Base-by-base conservation (phyloP, 2,113 vertebrate species). In the Siniperca chuatsi region DNA sequence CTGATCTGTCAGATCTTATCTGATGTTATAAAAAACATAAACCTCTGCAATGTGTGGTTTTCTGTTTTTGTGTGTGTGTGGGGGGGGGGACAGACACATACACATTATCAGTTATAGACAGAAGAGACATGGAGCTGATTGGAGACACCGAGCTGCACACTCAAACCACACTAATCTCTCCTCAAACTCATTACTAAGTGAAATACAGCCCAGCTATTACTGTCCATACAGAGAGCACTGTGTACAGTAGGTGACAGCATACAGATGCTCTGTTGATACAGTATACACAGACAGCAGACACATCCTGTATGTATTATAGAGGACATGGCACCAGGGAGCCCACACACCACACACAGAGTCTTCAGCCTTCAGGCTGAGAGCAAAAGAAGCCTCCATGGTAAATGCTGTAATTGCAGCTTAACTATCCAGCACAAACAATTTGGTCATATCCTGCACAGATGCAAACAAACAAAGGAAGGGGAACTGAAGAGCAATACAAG, bases 251-350 rank as follows among this genome's bases (percentile, higher is more conserved):
- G 82, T 85, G 88, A 86, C 77, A 86, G 78, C 65, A 72, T 82
- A 81, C 71, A 79, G 69, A 84, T 85, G 16, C 75, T 75, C 55
- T 87, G 84, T 86, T 92, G 84, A 92, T 82, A 84, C 70, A 89
- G 87, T 40, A 79, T 66, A 87, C 48, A 85, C 86, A 88, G 86
- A 86, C 81, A 92, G 84, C 85, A 92, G 87, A 92, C 86, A 65
- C 75, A 84, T 88, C 84, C 89, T 90, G 84, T 86, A 70, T 90
- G 87, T 76, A 70, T 90, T 81, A 87, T 3, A 60, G 82, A 85
- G 48, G 79, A 87, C 86, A 87, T 87, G 91, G 91, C 90, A 91
- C 87, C 88, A 84, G 81, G 57, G 64, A 88, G 80, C 66, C 87
- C 68, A 87, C 86, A 87, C 82, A 79, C 84, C 60, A 65, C 75